Evolutionary conservation across 2,797 vertebrate genomes (phyloP).

Genomic region (Phaenicophaeus curvirostris): DNA sequence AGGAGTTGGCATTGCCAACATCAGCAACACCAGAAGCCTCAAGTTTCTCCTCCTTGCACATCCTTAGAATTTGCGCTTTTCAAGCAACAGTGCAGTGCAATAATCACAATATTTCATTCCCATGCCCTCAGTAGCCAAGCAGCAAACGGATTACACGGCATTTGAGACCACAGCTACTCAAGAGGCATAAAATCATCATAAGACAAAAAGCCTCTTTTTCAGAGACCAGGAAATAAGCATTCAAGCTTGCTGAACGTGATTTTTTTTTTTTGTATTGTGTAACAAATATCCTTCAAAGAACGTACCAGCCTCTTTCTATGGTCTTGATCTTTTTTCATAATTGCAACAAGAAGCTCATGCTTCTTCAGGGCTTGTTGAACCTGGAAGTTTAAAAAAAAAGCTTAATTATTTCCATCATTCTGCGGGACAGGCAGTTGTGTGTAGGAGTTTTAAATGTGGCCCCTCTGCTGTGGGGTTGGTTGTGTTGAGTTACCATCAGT

Average conservation of each 20-base stretch:
- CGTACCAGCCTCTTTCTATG: slow-evolving; percentile 90
- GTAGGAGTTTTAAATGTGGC: not conserved
- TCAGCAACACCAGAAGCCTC: not conserved
- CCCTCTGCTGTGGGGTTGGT: not conserved
- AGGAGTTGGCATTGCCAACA: not conserved
- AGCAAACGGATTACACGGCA: not conserved
- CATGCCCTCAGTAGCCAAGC: not conserved
- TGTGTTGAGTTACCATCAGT: not conserved
- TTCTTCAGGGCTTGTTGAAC: slow-evolving; percentile 88
- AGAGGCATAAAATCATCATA: not conserved
- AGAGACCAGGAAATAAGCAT: not conserved
- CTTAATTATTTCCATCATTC: not conserved
- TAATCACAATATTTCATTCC: not conserved
- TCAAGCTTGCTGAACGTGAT: not conserved
- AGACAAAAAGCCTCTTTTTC: not conserved
- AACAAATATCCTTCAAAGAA: not conserved
- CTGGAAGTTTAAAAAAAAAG: slow-evolving; percentile 70
- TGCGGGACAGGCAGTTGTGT: not conserved
- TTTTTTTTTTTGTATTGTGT: not conserved
- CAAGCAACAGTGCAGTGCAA: not conserved
- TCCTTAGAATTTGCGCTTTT: not conserved
- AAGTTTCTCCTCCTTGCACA: not conserved
- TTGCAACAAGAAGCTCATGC: slow-evolving; percentile 85
- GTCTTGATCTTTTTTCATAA: slow-evolving; percentile 87
- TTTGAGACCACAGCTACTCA: not conserved